Evolutionary conservation across 2,113 vertebrate genomes (phyloP).

Genomic region (Paedocypris sp.): DNA sequence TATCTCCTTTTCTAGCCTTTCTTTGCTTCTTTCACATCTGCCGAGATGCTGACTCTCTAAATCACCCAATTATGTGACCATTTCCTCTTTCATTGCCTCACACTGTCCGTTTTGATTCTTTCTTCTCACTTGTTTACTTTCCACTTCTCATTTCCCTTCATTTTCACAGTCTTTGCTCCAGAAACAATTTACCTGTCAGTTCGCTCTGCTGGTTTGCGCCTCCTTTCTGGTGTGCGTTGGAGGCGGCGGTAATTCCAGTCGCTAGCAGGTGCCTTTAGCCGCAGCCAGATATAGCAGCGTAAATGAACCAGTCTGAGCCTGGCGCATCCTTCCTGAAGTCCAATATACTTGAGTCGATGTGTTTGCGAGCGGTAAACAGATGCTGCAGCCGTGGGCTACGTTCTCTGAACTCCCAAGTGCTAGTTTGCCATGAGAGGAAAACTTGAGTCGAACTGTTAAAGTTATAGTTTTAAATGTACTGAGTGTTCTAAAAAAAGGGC

Average conservation of each 20-base stretch:
- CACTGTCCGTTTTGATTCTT: slow-evolving; percentile 29
- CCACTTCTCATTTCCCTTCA: slow-evolving; percentile 31
- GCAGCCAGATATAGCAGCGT: slow-evolving; percentile 29
- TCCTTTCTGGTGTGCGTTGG: slow-evolving; percentile 16
- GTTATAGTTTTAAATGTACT: no score
- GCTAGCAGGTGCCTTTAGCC: slow-evolving; percentile 19
- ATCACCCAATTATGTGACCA: slow-evolving; percentile 1
- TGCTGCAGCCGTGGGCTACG: not conserved
- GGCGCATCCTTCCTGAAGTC: slow-evolving; percentile 1
- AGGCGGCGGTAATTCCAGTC: slow-evolving; percentile 39
- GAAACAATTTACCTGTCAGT: slow-evolving; percentile 57
- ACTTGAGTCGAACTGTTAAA: no score
- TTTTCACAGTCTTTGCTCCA: slow-evolving; percentile 29
- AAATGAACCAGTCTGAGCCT: slow-evolving; percentile 26
- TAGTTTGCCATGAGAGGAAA: no score
- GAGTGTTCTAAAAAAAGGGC: no score
- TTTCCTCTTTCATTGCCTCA: slow-evolving; percentile 42
- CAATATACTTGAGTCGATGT: slow-evolving; percentile 10
- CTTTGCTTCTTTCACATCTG: slow-evolving; percentile 9
- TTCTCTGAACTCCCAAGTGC: not conserved
- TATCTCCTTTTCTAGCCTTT: not conserved
- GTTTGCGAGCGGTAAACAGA: slow-evolving; percentile 19
- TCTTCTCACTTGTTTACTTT: slow-evolving; percentile 40
- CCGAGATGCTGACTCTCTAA: slow-evolving; percentile 20
- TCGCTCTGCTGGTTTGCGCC: slow-evolving; percentile 13